Base-by-base conservation (phyloP, 2,797 vertebrate genomes). In the Propithecus deckenii region DNA sequence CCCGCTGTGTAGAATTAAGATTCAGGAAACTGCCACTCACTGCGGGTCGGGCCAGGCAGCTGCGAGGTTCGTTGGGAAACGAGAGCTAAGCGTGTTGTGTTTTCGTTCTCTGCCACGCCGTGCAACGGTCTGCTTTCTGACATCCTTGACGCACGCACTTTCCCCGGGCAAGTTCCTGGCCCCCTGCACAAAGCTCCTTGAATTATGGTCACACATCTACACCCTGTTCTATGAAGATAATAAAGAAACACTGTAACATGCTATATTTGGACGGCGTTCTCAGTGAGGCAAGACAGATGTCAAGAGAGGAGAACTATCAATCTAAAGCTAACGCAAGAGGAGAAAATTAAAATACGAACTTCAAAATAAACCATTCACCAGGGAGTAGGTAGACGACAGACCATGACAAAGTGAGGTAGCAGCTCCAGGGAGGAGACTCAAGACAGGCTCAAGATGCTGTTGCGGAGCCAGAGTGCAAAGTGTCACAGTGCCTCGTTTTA, bases 271-370 rank as follows among this genome's bases (percentile, higher is more conserved):
- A 96, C 4, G 63, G 32, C 15, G 87, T 93, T 89, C 35, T 91
- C 93, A 15, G 20, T 95, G 94, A 96, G 23, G 46, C 48, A 91
- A 97, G 98, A 95, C 23, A 95, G 84, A 97, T 78, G 25, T 96
- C 95, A 93, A 79, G 48, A 90, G 74, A 95, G 38, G 30, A 97
- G 84, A 4, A 79, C 71, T 69, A 96, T 96, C 87, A 84, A 74
- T 92, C 92, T 91, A 92, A 91, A 97, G 59, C 0, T 50, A 95
- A 97, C 93, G 72, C 10, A 55, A 94, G n/a, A 96, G 79, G 59
- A 55, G 41, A 41, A 90, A 96, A 88, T 96, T 18, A 28, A 94
- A 96, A 32, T 52, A 69, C 96, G 98, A 97, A n/a, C 76, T 95
- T 97, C 28, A 76, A 79, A 97, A 89, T 43, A 11, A 81, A 88